These are phyloP conservation scores for Limulus polyphemus DNA, from an alignment of 2,888 invertebrate species.

Conservation along the genomic window DNA sequence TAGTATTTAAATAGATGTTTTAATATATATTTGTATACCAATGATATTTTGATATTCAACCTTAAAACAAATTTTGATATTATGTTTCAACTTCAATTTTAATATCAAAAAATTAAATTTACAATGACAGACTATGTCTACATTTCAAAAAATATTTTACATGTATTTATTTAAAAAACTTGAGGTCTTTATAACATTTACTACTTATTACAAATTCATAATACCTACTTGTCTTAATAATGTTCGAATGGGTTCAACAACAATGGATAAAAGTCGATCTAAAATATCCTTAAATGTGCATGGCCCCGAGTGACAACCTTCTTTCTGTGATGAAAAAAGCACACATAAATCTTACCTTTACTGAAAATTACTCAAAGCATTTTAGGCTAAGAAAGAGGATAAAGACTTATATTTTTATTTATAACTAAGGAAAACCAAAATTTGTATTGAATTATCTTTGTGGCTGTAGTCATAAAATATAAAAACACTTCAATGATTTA, in stretches of 20 bases:
- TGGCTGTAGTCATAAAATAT: not conserved
- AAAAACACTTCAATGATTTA: not conserved
- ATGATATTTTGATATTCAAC: not conserved
- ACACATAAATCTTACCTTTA: not conserved
- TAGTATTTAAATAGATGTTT: not conserved
- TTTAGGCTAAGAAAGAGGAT: too few species aligned
- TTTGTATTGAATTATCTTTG: not conserved
- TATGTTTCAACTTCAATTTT: too few species aligned
- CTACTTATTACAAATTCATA: not conserved
- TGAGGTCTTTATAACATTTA: too few species aligned
- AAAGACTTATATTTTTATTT: too few species aligned
- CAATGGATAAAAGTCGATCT: constrained; percentile 65
- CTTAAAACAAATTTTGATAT: too few species aligned
- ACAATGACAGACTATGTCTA: too few species aligned
- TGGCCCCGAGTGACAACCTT: constrained; percentile 30
- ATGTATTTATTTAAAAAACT: too few species aligned
- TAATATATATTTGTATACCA: not conserved
- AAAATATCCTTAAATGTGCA: constrained; percentile 69
- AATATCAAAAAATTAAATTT: too few species aligned
- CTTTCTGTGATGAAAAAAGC: constrained; percentile 25
- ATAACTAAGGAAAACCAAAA: too few species aligned
- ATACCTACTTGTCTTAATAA: constrained; percentile 39
- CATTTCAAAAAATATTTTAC: too few species aligned
- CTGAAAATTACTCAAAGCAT: too few species aligned
- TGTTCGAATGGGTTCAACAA: constrained; percentile 58